These are phyloP conservation scores for Lepidochrysops patricia DNA, from an alignment of 2,888 invertebrate species.

Conservation along the genomic window DNA sequence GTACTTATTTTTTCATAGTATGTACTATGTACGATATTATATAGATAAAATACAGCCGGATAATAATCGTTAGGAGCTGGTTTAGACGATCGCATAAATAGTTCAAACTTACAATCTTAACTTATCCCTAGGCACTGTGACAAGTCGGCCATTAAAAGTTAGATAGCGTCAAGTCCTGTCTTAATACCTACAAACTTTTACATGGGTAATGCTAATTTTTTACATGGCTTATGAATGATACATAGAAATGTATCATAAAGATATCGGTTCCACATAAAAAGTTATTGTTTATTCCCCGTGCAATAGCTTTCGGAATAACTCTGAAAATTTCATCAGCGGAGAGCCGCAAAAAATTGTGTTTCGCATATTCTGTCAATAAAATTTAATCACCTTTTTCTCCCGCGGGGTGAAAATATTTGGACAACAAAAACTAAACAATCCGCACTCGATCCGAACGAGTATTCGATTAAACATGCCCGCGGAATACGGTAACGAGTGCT, in stretches of 20 bases:
- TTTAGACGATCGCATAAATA: too few species aligned
- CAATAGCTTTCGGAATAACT: not conserved
- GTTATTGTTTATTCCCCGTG: not conserved
- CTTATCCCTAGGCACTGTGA: too few species aligned
- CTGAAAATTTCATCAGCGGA: not conserved
- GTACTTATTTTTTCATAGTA: too few species aligned
- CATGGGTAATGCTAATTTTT: too few species aligned
- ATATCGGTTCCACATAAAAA: not conserved
- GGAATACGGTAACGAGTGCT: not conserved
- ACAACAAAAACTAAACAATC: slow-evolving; percentile 7
- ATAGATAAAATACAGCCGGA: too few species aligned
- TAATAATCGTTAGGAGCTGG: too few species aligned
- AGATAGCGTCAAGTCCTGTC: too few species aligned
- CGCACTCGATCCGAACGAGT: not conserved
- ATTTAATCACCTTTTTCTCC: slow-evolving; percentile 6
- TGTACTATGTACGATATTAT: too few species aligned
- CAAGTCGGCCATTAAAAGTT: too few species aligned
- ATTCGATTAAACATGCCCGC: slow-evolving; percentile 3
- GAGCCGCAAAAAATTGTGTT: not conserved
- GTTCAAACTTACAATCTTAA: too few species aligned
- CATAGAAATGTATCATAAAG: not conserved
- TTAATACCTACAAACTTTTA: too few species aligned
- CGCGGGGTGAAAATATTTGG: not conserved
- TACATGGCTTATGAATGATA: not conserved
- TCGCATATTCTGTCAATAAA: slow-evolving; percentile 8